phyloP scores from a whole-genome alignment of 2,113 vertebrate genomes.

The Sander lucioperca region DNA sequence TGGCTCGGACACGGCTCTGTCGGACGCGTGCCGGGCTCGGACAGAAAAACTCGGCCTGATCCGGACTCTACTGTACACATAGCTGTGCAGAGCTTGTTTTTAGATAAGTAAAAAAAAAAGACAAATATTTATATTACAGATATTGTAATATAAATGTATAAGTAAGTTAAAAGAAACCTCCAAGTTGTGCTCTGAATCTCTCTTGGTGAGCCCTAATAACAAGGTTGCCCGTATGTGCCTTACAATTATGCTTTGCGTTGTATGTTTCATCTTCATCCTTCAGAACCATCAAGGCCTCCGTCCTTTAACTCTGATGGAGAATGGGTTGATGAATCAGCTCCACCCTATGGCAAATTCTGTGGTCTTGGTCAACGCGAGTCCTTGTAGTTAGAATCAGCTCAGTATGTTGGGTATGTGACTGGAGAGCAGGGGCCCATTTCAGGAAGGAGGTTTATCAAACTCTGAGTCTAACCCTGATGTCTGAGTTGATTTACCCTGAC shows the following conservation, averaged over 20 bases:
- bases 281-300: slow-evolving; percentile 43
- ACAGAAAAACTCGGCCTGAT: no score
- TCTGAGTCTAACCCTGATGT: no score
- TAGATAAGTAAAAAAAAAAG: not conserved
- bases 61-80: not conserved
- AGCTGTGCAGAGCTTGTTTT: not conserved
- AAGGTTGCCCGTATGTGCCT: slow-evolving; percentile 50
- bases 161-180: slow-evolving; percentile 50
- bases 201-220: slow-evolving; percentile 60
- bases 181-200: slow-evolving; percentile 4
- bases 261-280: slow-evolving; percentile 57
- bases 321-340: slow-evolving; percentile 58
- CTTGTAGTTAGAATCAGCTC: slow-evolving; percentile 56
- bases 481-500: no score
- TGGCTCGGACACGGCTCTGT: no score
- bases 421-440: not conserved
- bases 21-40: no score
- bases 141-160: no score
- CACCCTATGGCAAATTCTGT: slow-evolving; percentile 52
- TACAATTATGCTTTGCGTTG: slow-evolving; percentile 56
- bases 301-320: slow-evolving; percentile 15
- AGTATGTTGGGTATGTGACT: slow-evolving; percentile 11
- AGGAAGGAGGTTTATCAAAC: no score
- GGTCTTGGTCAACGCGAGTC: slow-evolving; percentile 49
- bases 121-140: slow-evolving; percentile 14